Evolutionary conservation across 2,797 vertebrate genomes (phyloP).

Genomic region (Dendrocincla fuliginosa): DNA sequence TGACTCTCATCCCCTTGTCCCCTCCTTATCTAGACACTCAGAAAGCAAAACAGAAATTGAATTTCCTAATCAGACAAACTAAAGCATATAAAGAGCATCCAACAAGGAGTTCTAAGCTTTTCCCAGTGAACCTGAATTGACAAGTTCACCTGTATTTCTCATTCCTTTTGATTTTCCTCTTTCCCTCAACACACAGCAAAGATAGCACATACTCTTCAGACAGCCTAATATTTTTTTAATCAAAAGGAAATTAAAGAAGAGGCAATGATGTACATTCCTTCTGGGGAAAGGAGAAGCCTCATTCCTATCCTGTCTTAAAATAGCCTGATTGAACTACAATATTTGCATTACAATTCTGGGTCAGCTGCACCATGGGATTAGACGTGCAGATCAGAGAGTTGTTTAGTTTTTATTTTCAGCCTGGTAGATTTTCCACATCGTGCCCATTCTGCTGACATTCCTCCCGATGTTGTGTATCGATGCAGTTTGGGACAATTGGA

Average conservation of each 20-base stretch:
- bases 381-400: constrained; percentile 23
- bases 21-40: neutral
- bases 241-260: constrained; percentile 77
- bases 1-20: neutral
- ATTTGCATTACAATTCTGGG: constrained; percentile 75
- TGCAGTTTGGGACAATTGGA: constrained; percentile 7
- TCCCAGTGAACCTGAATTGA: constrained; percentile 24
- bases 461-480: neutral
- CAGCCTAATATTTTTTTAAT: constrained; percentile 76
- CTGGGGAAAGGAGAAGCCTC: constrained; percentile 56
- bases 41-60: neutral
- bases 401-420: constrained; percentile 59
- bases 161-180: constrained; percentile 58
- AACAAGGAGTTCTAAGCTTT: constrained; percentile 41
- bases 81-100: neutral
- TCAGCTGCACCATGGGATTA: constrained; percentile 67
- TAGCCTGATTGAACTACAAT: constrained; percentile 68
- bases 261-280: constrained; percentile 71
- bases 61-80: neutral
- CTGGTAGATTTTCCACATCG: constrained; percentile 52
- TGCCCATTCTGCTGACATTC: constrained; percentile 25
- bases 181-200: constrained; percentile 40
- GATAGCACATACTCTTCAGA: constrained; percentile 63
- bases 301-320: constrained; percentile 69
- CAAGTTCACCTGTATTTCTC: constrained; percentile 58